Percentiles rank a stretch among this genome's conserved stretches.
Evolutionary conservation across 2,888 invertebrate species (phyloP).

Genomic region (Pterostichus madidus): DNA sequence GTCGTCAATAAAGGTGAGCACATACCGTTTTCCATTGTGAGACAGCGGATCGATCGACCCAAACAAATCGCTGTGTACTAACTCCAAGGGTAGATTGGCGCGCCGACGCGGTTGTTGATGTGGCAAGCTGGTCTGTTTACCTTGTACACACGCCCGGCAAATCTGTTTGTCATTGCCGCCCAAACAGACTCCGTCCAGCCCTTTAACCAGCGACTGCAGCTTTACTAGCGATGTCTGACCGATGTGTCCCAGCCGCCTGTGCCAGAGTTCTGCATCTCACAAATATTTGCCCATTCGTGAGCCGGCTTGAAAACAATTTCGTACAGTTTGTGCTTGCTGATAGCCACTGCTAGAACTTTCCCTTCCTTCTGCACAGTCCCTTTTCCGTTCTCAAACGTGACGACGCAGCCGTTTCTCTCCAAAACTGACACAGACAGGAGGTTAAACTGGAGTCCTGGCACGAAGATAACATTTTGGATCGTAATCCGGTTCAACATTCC

Average conservation of each 20-base stretch:
- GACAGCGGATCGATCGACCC: slow-evolving; percentile 70
- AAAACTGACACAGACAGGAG: slow-evolving; percentile 69
- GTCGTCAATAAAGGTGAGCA: slow-evolving; percentile 69
- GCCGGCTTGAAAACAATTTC: slow-evolving; percentile 57
- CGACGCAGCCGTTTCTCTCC: slow-evolving; percentile 67
- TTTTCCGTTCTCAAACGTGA: no score
- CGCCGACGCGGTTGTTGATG: slow-evolving; percentile 67
- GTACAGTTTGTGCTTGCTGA: slow-evolving; percentile 67
- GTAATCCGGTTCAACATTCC: slow-evolving; percentile 56
- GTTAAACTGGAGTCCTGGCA: slow-evolving; percentile 67
- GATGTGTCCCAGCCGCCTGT: slow-evolving; percentile 67
- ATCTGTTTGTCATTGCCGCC: slow-evolving; percentile 50
- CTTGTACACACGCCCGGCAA: slow-evolving; percentile 69
- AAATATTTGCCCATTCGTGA: slow-evolving; percentile 26
- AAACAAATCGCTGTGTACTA: slow-evolving; percentile 70
- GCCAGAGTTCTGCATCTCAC: slow-evolving; percentile 66
- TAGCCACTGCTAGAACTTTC: slow-evolving; percentile 56
- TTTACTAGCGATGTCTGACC: slow-evolving; percentile 60
- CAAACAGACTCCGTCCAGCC: slow-evolving; percentile 62
- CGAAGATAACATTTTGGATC: slow-evolving; percentile 68
- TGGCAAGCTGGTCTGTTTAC: slow-evolving; percentile 69
- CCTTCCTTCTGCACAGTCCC: slow-evolving; percentile 13
- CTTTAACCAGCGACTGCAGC: slow-evolving; percentile 56
- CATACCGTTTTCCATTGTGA: slow-evolving; percentile 68
- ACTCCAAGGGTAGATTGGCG: slow-evolving; percentile 68